Base-by-base conservation (phyloP, 2,888 invertebrate species). In the Spisula solida region DNA sequence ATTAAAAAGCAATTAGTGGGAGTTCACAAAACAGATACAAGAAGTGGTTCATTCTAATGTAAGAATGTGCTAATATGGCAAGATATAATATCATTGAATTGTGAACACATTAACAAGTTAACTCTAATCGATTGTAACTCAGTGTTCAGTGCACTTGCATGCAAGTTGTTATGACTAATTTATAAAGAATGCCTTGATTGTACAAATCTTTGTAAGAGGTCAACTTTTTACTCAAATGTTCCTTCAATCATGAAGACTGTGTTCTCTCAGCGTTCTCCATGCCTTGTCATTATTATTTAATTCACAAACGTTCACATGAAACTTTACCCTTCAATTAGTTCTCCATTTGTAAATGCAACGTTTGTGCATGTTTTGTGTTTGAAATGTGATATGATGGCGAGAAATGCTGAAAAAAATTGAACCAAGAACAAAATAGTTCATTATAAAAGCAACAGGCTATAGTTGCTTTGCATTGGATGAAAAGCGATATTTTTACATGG, bases 221-320 rank as follows among this genome's bases (percentile, higher is more conserved):
- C 4, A n/a, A 66, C 56, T 20, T 56, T 56, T 56, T 56, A 20
- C 56, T 6, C 29, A 70, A 29, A 14, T 16, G 16, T 75, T 14
- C 25, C 70, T 75, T 75, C 20, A 34, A 34, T 82, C 82, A 82
- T n/a, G n/a, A 20, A 47, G 4, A 6, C 10, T 5, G 16, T 5
- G 16, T 60, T 82, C 34, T 34, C 34, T 41, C 41, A 25, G 6
- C 5, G 5, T 48, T 80, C 80, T 14, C 47, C 25, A n/a, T 81
- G 12, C 55, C 25, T 8, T 55, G 29, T 55, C 81, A 29, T 48
- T 48, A 81, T 51, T 4, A 29, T 81, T 25, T 29, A 48, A 55
- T 48, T 81, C 48, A 81, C 81, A 55, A 70, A 75, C 6, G 47
- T 83, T 75, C 83, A 31, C 83, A 83, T 10, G 83, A 75, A 83